These are phyloP conservation scores for Limonius californicus DNA, from an alignment of 1,140 invertebrate species.

Conservation along the genomic window DNA sequence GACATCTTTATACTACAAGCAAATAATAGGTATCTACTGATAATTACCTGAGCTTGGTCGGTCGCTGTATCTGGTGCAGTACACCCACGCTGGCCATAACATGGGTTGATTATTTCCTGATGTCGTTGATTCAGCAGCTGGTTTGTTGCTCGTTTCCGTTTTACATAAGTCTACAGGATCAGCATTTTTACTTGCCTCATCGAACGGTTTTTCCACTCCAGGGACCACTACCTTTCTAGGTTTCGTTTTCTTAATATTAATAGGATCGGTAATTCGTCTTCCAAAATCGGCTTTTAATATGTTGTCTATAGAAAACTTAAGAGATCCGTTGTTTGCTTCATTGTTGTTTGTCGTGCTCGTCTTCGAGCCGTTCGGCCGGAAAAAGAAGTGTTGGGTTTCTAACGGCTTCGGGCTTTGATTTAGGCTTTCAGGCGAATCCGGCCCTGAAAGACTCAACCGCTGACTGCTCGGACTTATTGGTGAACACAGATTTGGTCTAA, in stretches of 20 bases:
- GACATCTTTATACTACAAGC: no score
- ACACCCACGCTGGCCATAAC: conserved; percentile 85
- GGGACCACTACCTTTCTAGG: conserved; percentile 41
- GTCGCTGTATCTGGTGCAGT: conserved; percentile 95
- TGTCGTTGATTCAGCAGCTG: conserved; percentile 16
- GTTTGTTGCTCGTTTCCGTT: conserved; percentile 22
- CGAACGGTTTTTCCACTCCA: conserved; percentile 1
- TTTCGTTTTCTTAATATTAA: conserved; percentile 57
- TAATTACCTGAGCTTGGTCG: conserved; percentile 88
- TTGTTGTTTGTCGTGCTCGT: conserved; percentile 47
- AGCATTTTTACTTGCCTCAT: conserved; percentile 17
- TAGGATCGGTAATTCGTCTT: conserved; percentile 64
- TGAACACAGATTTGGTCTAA: conserved; percentile 31
- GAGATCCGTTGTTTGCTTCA: conserved; percentile 58
- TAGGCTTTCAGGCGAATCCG: conserved; percentile 28
- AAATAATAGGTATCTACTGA: no score
- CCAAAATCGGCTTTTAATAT: conserved; percentile 89
- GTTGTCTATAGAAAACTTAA: conserved; percentile 92
- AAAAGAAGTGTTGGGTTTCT: conserved; percentile 31
- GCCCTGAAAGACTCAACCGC: conserved; percentile 25
- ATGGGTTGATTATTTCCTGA: conserved; percentile 44
- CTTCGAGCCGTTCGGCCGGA: conserved; percentile 28
- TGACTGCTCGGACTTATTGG: conserved; percentile 23
- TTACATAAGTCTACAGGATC: conserved; percentile 43
- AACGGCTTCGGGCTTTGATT: conserved; percentile 28